These are phyloP conservation scores for Ptychochromis oligacanthus DNA, from an alignment of 2,113 vertebrate species.

Conservation along the genomic window DNA sequence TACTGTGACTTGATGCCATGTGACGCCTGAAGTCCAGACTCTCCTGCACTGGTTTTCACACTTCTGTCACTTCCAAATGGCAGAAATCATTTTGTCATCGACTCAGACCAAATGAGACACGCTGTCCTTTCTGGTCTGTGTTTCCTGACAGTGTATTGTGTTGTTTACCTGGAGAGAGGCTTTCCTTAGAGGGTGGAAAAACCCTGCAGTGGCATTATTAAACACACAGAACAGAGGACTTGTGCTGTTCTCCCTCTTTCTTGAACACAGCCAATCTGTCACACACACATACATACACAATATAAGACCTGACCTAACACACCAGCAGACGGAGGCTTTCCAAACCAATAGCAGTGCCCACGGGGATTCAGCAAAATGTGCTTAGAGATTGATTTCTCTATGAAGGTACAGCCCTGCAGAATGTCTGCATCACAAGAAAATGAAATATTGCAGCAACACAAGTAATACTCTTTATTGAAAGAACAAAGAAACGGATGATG, in stretches of 20 bases:
- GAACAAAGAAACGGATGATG: slow-evolving; percentile 43
- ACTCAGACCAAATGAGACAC: slow-evolving; percentile 18
- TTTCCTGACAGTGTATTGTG: background rate
- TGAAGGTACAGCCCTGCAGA: slow-evolving; percentile 46
- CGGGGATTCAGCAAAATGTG: slow-evolving; percentile 39
- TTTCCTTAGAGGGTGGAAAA: slow-evolving; percentile 9
- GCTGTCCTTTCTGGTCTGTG: background rate
- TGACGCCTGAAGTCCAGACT: slow-evolving; percentile 5
- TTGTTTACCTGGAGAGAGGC: slow-evolving; percentile 38
- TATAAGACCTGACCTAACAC: slow-evolving; percentile 47
- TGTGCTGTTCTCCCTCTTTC: background rate
- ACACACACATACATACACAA: background rate
- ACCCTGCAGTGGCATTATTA: slow-evolving; percentile 14
- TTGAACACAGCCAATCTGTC: background rate
- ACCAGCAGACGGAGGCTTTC: slow-evolving; percentile 45
- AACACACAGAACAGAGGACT: slow-evolving; percentile 16
- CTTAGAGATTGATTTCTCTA: slow-evolving; percentile 67
- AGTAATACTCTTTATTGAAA: slow-evolving; percentile 52
- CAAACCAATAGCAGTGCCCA: slow-evolving; percentile 46
- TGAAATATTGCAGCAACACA: slow-evolving; percentile 55
- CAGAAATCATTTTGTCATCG: slow-evolving; percentile 28
- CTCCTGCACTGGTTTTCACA: slow-evolving; percentile 2
- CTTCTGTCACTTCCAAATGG: slow-evolving; percentile 8
- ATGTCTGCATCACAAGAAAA: slow-evolving; percentile 42
- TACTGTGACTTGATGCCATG: slow-evolving; percentile 24